Conservation (phyloP, 2,113 vertebrate genomes). For the Megaleporinus macrocephalus region DNA sequence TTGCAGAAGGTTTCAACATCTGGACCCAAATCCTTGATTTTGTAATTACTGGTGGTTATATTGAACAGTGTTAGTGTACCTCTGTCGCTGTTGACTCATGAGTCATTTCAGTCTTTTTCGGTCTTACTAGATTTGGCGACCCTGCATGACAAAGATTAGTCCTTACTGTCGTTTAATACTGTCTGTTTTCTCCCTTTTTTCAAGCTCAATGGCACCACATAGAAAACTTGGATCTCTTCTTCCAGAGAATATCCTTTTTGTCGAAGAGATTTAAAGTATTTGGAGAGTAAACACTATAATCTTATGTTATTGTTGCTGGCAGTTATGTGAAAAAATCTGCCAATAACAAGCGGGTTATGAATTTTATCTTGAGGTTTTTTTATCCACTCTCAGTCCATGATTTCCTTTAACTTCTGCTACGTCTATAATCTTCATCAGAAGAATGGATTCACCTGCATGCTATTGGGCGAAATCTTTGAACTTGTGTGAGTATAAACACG, state of each 20-base stretch:
- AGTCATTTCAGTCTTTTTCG: not conserved
- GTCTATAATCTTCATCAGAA: constrained; percentile 98
- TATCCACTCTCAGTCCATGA: not conserved
- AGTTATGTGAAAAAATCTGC: too few species aligned
- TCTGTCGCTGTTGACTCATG: too few species aligned
- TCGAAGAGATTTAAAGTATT: not conserved
- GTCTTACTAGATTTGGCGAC: not conserved
- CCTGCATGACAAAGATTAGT: not conserved
- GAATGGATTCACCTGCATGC: constrained; percentile 98
- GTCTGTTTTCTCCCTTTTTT: constrained; percentile 44
- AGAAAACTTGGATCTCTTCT: constrained; percentile 97
- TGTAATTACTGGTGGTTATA: not conserved
- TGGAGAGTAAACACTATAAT: not conserved
- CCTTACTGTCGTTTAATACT: not conserved
- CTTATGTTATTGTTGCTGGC: not conserved
- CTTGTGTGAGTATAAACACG: constrained; percentile 85
- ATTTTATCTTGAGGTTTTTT: not conserved
- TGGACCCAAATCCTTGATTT: not conserved
- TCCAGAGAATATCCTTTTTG: constrained; percentile 97
- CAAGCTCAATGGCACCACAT: constrained; percentile 97
- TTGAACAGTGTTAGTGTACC: not conserved
- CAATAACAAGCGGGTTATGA: not conserved
- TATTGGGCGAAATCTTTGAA: constrained; percentile 95
- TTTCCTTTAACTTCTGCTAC: constrained; percentile 75
- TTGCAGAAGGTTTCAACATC: not conserved